phyloP scores from a whole-genome alignment of 1,140 invertebrate species.

The Acromyrmex charruanus region DNA sequence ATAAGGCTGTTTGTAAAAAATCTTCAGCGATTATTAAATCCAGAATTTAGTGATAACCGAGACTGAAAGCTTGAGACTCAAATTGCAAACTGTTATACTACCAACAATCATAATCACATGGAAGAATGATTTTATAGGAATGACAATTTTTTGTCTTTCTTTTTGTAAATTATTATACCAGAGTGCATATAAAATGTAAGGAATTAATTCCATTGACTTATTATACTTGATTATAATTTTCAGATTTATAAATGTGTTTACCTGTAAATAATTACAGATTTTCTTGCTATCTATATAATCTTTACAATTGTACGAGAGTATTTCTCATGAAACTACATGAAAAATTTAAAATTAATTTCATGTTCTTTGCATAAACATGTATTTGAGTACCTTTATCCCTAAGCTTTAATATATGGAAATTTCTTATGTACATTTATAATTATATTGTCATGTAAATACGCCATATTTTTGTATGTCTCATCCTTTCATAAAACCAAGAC shows the following conservation, averaged over 20 bases:
- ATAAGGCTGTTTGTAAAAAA: conserved; percentile 19
- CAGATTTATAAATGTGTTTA: conserved; percentile 36
- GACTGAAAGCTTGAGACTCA: conserved; percentile 68
- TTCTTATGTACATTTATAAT: conserved; percentile 47
- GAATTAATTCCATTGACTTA: conserved; percentile 28
- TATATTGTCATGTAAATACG: conserved; percentile 49
- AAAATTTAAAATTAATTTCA: conserved; percentile 67
- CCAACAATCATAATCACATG: conserved; percentile 51
- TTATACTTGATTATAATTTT: conserved; percentile 13
- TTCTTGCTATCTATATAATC: conserved; percentile 24
- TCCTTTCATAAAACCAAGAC: conserved; percentile 13
- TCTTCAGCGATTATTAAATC: conserved; percentile 51
- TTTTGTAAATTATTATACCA: conserved; percentile 39
- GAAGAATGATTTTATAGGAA: conserved; percentile 61
- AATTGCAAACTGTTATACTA: conserved; percentile 69
- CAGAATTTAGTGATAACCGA: conserved; percentile 50
- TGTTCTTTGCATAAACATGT: conserved; percentile 42
- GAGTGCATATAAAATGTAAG: background rate
- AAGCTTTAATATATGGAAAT: conserved; percentile 56
- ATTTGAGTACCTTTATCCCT: conserved; percentile 24
- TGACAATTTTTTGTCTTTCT: conserved; percentile 49
- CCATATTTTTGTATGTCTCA: conserved; percentile 6
- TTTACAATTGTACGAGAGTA: conserved; percentile 20
- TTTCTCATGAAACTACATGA: conserved; percentile 31
- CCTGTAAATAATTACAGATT: conserved; percentile 41